Evolutionary conservation across 2,888 invertebrate genomes (phyloP).

Genomic region (Zhuqinia jingwanae): DNA sequence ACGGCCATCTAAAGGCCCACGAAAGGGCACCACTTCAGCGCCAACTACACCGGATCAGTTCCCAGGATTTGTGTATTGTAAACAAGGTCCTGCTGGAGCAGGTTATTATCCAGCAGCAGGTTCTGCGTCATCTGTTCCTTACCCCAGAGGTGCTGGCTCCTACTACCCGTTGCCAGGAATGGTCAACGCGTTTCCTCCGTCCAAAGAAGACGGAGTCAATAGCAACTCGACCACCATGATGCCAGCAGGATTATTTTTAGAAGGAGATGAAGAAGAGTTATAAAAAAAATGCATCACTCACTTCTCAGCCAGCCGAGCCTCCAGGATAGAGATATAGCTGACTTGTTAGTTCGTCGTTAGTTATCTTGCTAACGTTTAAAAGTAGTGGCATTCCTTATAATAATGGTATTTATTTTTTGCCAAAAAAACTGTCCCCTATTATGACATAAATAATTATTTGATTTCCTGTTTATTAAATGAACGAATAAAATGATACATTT

Average conservation of each 20-base stretch:
- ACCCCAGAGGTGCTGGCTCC: background rate
- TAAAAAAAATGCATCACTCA: too few relatives aligned
- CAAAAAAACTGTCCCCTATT: too few relatives aligned
- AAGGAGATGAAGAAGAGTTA: slow-evolving; percentile 59
- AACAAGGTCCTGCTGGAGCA: slow-evolving; percentile 44
- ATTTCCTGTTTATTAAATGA: too few relatives aligned
- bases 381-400: too few relatives aligned
- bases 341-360: too few relatives aligned
- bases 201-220: background rate
- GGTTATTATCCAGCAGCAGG: slow-evolving; percentile 36
- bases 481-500: too few relatives aligned
- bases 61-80: slow-evolving; percentile 35
- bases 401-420: too few relatives aligned
- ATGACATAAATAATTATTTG: too few relatives aligned
- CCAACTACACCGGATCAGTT: slow-evolving; percentile 36
- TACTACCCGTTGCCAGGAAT: slow-evolving; percentile 23
- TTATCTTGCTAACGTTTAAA: too few relatives aligned
- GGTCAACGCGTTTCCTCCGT: slow-evolving; percentile 9
- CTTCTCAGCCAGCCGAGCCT: too few relatives aligned
- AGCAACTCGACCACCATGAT: background rate
- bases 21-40: slow-evolving; percentile 37
- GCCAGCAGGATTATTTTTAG: slow-evolving; percentile 40
- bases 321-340: too few relatives aligned
- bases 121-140: too few relatives aligned
- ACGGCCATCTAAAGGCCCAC: background rate